Conservation (phyloP, 2,113 vertebrate genomes). For the Petaurus breviceps region DNA sequence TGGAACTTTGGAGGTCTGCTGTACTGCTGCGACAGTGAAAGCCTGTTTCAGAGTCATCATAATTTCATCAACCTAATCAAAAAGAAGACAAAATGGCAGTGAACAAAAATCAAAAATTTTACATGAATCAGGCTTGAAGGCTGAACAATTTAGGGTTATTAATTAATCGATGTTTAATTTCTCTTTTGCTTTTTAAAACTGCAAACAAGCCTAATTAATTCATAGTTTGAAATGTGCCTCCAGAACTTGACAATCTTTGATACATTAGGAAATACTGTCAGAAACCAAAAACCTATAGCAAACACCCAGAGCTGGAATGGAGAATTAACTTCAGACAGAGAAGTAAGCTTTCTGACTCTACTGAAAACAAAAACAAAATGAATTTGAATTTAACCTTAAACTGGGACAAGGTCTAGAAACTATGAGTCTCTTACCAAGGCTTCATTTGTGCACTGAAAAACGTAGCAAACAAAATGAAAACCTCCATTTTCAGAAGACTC, state of each 20-base stretch:
- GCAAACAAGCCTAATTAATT: not conserved
- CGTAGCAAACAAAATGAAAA: slow-evolving; percentile 96
- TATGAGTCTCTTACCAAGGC: slow-evolving; percentile 89
- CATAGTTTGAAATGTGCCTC: not conserved
- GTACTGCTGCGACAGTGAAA: slow-evolving; percentile 93
- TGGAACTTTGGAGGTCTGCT: slow-evolving; percentile 87
- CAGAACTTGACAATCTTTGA: not conserved
- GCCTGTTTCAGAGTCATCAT: slow-evolving; percentile 99
- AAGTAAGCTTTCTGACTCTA: not conserved
- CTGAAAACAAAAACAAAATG: not conserved
- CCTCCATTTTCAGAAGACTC: slow-evolving; percentile 91
- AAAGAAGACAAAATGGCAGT: not conserved
- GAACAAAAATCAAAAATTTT: not conserved
- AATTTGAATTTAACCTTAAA: not conserved
- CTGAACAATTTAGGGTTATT: not conserved
- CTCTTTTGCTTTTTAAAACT: not conserved
- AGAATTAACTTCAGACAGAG: not conserved
- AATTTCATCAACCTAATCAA: slow-evolving; percentile 95
- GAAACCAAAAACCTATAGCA: not conserved
- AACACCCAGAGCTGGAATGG: not conserved
- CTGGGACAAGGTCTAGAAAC: not conserved
- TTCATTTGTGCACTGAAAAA: slow-evolving; percentile 97
- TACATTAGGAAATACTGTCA: not conserved
- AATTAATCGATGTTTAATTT: not conserved
- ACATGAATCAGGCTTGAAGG: not conserved